Evolutionary conservation across 2,797 vertebrate species (phyloP), one percentile per base, ranked within the genome.

Genomic region (Masticophis lateralis): DNA sequence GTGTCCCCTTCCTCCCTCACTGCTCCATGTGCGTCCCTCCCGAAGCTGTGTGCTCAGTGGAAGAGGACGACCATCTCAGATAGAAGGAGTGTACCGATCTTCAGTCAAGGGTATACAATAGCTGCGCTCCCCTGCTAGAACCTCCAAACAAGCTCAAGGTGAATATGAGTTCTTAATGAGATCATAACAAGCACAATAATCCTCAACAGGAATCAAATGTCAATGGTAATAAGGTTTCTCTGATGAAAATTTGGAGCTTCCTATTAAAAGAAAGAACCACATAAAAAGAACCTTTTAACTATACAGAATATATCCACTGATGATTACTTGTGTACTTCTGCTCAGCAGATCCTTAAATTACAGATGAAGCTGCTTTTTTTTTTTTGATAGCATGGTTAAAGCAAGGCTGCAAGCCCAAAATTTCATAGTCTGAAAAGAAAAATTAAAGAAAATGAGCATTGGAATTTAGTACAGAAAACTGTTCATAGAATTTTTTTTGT

Each of bases 391-490:
- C 57, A 2, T 18, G 87, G 3, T 25, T 93, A 63, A 94, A 95
- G 55, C 92, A 16, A 92, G 0, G 10, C 59, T 83, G 9, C 27
- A 37, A 55, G 92, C 25, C 92, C 94, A 92, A n/a, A 66, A 66
- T 93, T 83, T 0, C 90, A 25, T 56, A 91, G 16, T 37, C 92
- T 91, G 59, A 37, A 91, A 94, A 90, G 8, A 43, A 94, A 95
- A 95, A 94, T 63, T 22, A 5, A 90, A 86, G 32, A 87, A 95
- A 94, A 89, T 87, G 28, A 88, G 86, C 63, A 37, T 92, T 95
- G 94, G 92, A 95, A 95, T 91, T 74, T 1, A 94, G 91, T 94
- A 91, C 53, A 79, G 92, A 90, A 91, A 0, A 59, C 92, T 95
- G 90, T 93, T 94, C 16, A 74, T 25, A 94, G 43, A 90, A 37